These are phyloP conservation scores for Ptychobarbus kaznakovi DNA, from an alignment of 2,797 vertebrate genomes.

Conservation along the genomic window DNA sequence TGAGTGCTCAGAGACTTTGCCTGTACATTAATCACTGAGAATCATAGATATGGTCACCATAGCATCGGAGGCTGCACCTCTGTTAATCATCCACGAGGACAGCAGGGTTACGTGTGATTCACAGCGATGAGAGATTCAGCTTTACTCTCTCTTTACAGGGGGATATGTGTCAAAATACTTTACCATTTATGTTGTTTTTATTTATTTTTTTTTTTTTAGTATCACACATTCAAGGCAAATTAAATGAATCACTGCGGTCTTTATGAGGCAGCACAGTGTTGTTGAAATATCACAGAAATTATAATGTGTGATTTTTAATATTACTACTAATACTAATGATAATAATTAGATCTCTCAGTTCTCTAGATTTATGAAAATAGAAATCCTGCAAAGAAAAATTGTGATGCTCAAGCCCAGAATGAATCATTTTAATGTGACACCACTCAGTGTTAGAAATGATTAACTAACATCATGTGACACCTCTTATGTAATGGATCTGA, in stretches of 20 bases:
- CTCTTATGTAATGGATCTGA: conserved; percentile 18
- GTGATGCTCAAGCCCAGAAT: neutral
- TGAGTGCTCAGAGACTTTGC: conserved; percentile 18
- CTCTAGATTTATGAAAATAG: neutral
- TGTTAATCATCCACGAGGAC: conserved; percentile 29
- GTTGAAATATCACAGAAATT: neutral
- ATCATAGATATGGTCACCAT: conserved; percentile 30
- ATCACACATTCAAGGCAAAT: neutral
- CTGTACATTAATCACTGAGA: conserved; percentile 17
- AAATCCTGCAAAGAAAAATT: neutral
- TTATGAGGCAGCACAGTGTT: neutral
- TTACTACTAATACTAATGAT: neutral
- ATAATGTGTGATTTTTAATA: neutral
- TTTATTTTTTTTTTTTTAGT: neutral
- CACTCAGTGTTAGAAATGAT: conserved; percentile 9
- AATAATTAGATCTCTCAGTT: neutral
- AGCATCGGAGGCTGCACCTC: conserved; percentile 28
- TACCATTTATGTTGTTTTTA: too few species aligned
- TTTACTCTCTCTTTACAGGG: neutral
- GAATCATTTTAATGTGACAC: neutral
- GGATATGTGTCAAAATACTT: neutral
- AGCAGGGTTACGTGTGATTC: neutral
- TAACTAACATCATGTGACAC: conserved; percentile 3
- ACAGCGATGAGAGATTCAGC: neutral
- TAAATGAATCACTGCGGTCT: neutral